Evolutionary conservation across 2,113 vertebrate genomes (phyloP), one percentile per base, ranked within the genome.

Genomic region (Alethe diademata): DNA sequence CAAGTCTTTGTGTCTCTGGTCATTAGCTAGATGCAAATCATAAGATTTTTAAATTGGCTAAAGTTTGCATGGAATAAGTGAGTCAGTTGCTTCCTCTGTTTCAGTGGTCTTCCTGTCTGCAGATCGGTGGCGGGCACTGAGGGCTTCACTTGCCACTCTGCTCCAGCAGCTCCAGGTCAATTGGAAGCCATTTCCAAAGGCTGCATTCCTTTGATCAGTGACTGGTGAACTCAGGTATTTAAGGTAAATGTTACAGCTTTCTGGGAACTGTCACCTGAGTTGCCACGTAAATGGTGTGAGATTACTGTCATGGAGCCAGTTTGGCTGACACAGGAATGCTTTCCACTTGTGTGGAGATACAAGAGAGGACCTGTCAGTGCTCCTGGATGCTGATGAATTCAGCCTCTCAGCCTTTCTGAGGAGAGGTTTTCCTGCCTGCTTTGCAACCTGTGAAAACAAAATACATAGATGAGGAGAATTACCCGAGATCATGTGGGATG

Each of bases 71-170:
- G 61, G 51, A 75, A 8, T 86, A 57, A 74, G 56, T 81, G 90
- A 92, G 75, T 95, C 92, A 92, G 78, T 35, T 0, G 0, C 86
- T 90, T 95, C 33, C 29, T 42, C 61, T 36, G 64, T 89, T 13
- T 7, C 48, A 33, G 0, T 70, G 28, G 14, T 80, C 53, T 73
- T 64, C 45, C 50, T 92, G 73, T 81, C 79, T 72, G 54, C 75
- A 61, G 40, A 16, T 40, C 1, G 0, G 25, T 23, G 40, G 36
- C 4, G 1, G 71, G 40, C 12, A 9, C 50, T 0, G 0, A 35
- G 75, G 23, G 56, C 53, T 81, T 83, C 11, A 2, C 65, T 92
- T 75, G 57, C 78, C 19, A 19, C 81, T 80, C 43, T 88, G 72
- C 79, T 88, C 72, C 60, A 75, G 38, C 66, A 86, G 62, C 51